Evolutionary conservation across 2,888 invertebrate species (phyloP), one percentile per base, ranked within the genome.

Genomic region (Diplazon laetatorius): DNA sequence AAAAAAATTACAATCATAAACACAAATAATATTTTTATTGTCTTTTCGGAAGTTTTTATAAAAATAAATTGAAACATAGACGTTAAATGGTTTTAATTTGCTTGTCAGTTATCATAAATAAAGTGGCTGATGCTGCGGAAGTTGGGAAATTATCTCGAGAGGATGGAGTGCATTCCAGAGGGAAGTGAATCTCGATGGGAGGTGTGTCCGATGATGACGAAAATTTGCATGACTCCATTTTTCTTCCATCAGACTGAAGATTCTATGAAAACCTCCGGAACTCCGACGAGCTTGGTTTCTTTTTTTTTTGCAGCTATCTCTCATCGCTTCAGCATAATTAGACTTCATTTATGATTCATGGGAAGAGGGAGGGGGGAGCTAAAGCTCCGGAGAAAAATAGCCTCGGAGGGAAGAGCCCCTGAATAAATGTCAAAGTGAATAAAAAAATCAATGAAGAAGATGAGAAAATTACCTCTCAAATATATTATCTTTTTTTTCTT

Each of bases 141-240:
- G 2, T 48, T 1, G 14, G 50, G n/a, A 50, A 22, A 25, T 52
- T 22, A 25, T n/a, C n/a, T n/a, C 25, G 14, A n/a, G 25, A 22
- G 44, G 25, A 25, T 14, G 42, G 25, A 18, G 25, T n/a, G 60
- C 39, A 18, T 8, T 14, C 22, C 14, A 62, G 60, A 62, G 25
- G 42, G 25, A 25, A 62, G 39, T 62, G 60, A 62, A 44, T 62
- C 60, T 44, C 37, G 44, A 30, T n/a, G n/a, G 25, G 25, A 44
- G 39, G 37, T 9, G 12, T 59, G 59, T 39, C 59, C 59, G 59
- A 12, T 2, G 60, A 25, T 52, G 44, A 35, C 60, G 39, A 14
- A 62, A 44, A 62, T 62, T 10, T 42, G 18, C 60, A 62, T 62
- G 44, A 62, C 44, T 44, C 60, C 25, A 30, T 62, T 14, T 25